Evolutionary conservation across 2,888 invertebrate genomes (phyloP).

Genomic region (Mythimna pallens): DNA sequence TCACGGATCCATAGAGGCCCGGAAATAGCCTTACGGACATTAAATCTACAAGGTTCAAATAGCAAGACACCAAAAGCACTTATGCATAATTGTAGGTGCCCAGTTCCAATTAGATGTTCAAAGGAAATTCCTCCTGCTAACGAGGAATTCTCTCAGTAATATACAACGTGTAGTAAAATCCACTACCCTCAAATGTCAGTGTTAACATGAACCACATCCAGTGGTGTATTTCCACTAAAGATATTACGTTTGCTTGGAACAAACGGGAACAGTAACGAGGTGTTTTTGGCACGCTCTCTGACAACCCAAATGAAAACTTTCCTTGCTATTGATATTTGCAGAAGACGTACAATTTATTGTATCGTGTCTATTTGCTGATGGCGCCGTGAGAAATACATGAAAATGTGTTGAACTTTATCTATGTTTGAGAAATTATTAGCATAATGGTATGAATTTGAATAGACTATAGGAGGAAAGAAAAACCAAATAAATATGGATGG

Average conservation of each 20-base stretch:
- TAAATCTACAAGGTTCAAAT: conserved; percentile 2
- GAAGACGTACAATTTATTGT: conserved; percentile 29
- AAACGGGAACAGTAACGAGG: conserved; percentile 31
- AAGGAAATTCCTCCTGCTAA: conserved; percentile 12
- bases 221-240: conserved; percentile 50
- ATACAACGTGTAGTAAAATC: conserved; percentile 9
- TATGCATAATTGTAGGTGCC: neutral
- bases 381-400: neutral
- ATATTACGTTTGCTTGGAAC: conserved; percentile 42
- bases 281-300: conserved; percentile 55
- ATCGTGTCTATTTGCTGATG: neutral
- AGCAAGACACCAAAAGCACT: neutral
- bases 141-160: neutral
- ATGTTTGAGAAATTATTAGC: no score
- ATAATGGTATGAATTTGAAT: no score
- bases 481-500: no score
- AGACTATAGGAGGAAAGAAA: no score
- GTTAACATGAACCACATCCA: conserved; percentile 36
- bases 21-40: neutral
- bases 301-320: conserved; percentile 41
- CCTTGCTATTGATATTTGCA: conserved; percentile 48
- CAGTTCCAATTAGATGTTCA: conserved; percentile 14
- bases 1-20: neutral
- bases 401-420: neutral
- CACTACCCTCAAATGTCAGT: conserved; percentile 19